phyloP scores from a whole-genome alignment of 2,797 vertebrate species.

The Spinibarbus caldwelli region DNA sequence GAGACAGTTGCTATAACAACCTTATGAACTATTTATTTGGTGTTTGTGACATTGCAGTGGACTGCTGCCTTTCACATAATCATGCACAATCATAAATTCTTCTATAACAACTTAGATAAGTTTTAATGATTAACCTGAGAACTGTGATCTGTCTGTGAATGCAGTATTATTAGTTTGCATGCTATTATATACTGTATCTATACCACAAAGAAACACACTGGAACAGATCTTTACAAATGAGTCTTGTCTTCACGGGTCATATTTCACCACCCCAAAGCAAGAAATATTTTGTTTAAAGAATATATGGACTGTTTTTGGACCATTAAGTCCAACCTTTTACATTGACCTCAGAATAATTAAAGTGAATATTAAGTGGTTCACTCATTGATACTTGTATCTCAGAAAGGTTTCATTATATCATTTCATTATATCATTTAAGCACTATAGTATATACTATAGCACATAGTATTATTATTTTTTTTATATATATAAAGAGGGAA shows the following conservation, averaged over 20 bases:
- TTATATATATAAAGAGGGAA: not conserved
- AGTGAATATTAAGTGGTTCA: not conserved
- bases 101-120: constrained; percentile 4
- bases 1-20: constrained; percentile 9
- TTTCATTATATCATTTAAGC: not conserved
- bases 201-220: not conserved
- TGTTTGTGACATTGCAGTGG: constrained; percentile 10
- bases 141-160: not conserved
- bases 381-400: not conserved
- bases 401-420: not conserved
- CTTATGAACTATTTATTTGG: not conserved
- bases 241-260: not conserved
- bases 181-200: not conserved
- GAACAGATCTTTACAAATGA: not conserved
- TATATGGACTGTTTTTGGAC: not conserved
- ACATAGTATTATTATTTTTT: not conserved
- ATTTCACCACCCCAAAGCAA: not conserved
- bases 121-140: constrained; percentile 41
- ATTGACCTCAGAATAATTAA: not conserved
- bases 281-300: too few relatives aligned
- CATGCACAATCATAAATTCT: constrained; percentile 39
- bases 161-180: not conserved
- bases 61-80: constrained; percentile 28
- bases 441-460: too few relatives aligned
- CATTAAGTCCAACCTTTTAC: not conserved